Base-by-base conservation (phyloP, 2,797 vertebrate species). In the Channa striata region DNA sequence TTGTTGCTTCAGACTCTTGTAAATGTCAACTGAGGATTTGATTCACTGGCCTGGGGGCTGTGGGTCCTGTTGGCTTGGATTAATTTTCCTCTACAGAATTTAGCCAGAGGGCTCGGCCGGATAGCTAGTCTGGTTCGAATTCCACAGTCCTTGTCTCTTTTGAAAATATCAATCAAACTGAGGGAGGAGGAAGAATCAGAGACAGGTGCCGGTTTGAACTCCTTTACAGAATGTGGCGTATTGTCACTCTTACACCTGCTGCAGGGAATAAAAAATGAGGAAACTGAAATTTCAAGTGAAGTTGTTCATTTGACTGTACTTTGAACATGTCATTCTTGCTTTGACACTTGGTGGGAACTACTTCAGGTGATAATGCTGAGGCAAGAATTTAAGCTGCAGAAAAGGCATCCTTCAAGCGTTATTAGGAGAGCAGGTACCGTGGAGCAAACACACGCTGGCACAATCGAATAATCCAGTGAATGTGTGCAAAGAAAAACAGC, bases 21-120 rank as follows among this genome's bases (percentile, higher is more conserved):
- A 81, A 87, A 87, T 87, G 82, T 82, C 80, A 87, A 59, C 36
- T 39, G 51, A 68, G 53, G 78, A 80, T 82, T 70, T 63, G 53
- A 77, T 56, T 78, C 17, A 36, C 36, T 36, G 61, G 74, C 82
- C 81, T 40, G 43, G 19, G 58, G 81, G 75, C 65, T 59, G 43
- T 21, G 23, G 48, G 58, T 74, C 75, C 71, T 68, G 59, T 68
- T 84, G 77, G 74, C 49, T 62, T 60, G 57, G 71, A 84, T 87
- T 81, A 37, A 75, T 80, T 87, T 80, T 67, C 69, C 62, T 83
- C 74, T 19, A 34, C 75, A 82, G 50, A 74, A 51, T 83, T 85
- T 83, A 68, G 83, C 87, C 81, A 68, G 72, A 77, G 80, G 87
- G 82, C 69, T 81, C 37, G 21, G 78, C 58, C 59, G 56, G 40